Evolutionary conservation across 1,140 invertebrate species (phyloP).

Genomic region (Caenorhabditis briggsae): DNA sequence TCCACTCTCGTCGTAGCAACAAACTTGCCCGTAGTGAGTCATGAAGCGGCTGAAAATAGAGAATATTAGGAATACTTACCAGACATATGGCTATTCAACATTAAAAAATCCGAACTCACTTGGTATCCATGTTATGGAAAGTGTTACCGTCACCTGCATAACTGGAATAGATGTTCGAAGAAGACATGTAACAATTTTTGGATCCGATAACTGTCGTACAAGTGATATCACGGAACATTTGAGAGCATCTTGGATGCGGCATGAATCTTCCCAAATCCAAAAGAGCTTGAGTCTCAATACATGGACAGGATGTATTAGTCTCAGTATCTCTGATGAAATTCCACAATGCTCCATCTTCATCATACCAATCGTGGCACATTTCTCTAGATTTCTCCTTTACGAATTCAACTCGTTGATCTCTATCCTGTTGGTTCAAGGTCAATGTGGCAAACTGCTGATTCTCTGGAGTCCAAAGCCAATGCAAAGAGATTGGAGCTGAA

Average conservation of each 20-base stretch:
- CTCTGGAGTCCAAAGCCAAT: slow-evolving; percentile 77
- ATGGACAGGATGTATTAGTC: slow-evolving; percentile 77
- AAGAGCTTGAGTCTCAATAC: slow-evolving; percentile 71
- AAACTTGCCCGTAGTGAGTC: slow-evolving; percentile 78
- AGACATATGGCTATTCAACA: too few species aligned
- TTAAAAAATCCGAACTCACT: slow-evolving; percentile 31
- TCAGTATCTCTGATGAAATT: slow-evolving; percentile 77
- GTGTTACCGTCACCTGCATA: slow-evolving; percentile 67
- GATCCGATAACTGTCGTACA: slow-evolving; percentile 75
- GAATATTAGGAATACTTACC: too few species aligned
- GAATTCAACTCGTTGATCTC: slow-evolving; percentile 70
- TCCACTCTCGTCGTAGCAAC: slow-evolving; percentile 75
- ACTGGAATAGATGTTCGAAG: slow-evolving; percentile 76
- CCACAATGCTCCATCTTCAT: slow-evolving; percentile 73
- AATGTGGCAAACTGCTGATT: slow-evolving; percentile 73
- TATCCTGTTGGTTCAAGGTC: slow-evolving; percentile 67
- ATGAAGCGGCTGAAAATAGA: slow-evolving; percentile 72
- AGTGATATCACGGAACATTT: slow-evolving; percentile 76
- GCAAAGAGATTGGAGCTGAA: slow-evolving; percentile 77
- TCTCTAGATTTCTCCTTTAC: slow-evolving; percentile 75
- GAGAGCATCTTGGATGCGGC: slow-evolving; percentile 77
- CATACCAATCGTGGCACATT: slow-evolving; percentile 78
- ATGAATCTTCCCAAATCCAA: slow-evolving; percentile 76
- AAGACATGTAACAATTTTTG: slow-evolving; percentile 76
- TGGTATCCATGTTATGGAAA: slow-evolving; percentile 61